Evolutionary conservation across 2,113 vertebrate species (phyloP), one percentile per base, ranked within the genome.

Genomic region (Strix uralensis): DNA sequence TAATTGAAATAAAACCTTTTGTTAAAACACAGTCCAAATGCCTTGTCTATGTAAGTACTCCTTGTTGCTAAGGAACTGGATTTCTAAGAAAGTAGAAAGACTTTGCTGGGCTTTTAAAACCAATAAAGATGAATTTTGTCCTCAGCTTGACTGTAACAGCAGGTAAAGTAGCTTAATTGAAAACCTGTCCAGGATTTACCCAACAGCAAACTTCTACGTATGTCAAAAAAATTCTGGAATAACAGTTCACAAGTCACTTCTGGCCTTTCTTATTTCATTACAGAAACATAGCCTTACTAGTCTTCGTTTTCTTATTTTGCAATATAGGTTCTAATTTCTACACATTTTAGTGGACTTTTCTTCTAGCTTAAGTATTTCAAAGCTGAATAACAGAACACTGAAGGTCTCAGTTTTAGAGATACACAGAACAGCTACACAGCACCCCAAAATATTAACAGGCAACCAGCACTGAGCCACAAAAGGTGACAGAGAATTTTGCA

Each of bases 31-130:
- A 63, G 27, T 91, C 23, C 49, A 75, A 80, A 86, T 77, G 6
- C 13, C 4, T 11, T 63, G 4, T 40, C 11, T 52, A 84, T n/a
- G 69, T 46, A 86, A 83, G n/a, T 20, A 29, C 26, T 84, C 26
- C 59, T 58, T 72, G 75, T 91, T 96, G 90, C 77, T 93, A 94
- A 91, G 87, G 27, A 93, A 91, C 88, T 38, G 29, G 17, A 59
- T 52, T 81, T 71, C 55, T 69, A 63, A 81, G 54, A 49, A 86
- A 65, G n/a, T 6, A 23, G 23, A 66, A 78, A 78, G 40, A 46
- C 32, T 86, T 85, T 81, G 4, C 17, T 42, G 18, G 8, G 26
- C 18, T 80, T 94, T 67, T 69, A 57, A 83, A 89, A 54, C 19
- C 23, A n/a, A 21, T 59, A 30, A 77, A 77, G 34, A 36, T 55